Percentiles rank a stretch among this genome's conserved stretches.
These are phyloP conservation scores for Psilopsiagon aurifrons DNA, from an alignment of 2,113 vertebrate genomes.

Conservation along the genomic window DNA sequence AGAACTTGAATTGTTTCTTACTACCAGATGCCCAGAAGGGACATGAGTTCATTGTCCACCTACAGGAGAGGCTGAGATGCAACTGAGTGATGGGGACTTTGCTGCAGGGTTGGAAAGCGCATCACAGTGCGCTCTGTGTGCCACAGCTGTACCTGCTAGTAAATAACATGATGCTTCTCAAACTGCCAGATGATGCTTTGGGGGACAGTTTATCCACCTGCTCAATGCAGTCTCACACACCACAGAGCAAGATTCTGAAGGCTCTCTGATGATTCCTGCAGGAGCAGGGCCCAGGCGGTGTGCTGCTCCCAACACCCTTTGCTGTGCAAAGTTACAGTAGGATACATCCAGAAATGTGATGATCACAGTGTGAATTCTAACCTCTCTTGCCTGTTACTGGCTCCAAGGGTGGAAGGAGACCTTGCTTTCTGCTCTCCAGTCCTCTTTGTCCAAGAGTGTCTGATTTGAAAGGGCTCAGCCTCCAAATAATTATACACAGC, in stretches of 20 bases:
- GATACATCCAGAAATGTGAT: background rate
- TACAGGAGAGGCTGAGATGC: rapidly evolving
- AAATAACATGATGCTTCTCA: background rate
- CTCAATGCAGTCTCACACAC: background rate
- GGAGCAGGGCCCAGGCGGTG: rapidly evolving
- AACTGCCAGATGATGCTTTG: background rate
- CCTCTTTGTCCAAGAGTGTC: background rate
- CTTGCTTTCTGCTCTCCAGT: background rate
- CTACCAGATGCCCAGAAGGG: too few relatives aligned
- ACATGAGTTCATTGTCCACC: background rate
- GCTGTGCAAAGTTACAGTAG: too few relatives aligned
- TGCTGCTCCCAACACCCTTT: background rate
- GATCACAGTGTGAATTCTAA: background rate
- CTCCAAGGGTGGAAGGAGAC: background rate
- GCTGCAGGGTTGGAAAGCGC: background rate
- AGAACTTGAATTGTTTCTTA: background rate
- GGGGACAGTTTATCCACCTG: background rate
- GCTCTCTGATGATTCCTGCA: background rate
- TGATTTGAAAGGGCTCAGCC: background rate
- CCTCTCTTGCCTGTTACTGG: background rate
- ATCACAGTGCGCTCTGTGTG: rapidly evolving
- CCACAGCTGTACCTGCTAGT: background rate
- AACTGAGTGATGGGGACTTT: background rate
- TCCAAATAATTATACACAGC: background rate
- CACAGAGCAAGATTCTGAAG: background rate